phyloP scores from a whole-genome alignment of 2,797 vertebrate species.

The Eospalax fontanierii region DNA sequence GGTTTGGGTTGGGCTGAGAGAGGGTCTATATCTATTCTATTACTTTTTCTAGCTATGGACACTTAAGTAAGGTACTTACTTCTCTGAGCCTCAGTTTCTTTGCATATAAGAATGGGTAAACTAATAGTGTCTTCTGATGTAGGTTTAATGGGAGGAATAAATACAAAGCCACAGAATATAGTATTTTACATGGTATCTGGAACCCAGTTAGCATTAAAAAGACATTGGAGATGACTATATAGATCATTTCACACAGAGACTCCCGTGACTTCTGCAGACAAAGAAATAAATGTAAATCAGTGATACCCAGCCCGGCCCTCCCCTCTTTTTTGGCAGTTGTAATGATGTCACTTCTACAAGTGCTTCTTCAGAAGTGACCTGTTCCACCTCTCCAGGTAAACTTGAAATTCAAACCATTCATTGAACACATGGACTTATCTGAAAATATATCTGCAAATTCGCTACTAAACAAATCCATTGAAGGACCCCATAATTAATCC shows the following conservation, averaged over 20 bases:
- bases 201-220: conserved; percentile 45
- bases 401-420: conserved; percentile 68
- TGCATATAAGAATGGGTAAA: background rate
- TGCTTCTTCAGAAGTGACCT: conserved; percentile 52
- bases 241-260: conserved; percentile 32
- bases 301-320: background rate
- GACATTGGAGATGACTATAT: background rate
- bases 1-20: background rate
- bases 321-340: conserved; percentile 31
- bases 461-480: conserved; percentile 51
- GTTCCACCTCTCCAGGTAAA: conserved; percentile 64
- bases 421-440: background rate
- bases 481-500: conserved; percentile 77
- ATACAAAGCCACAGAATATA: conserved; percentile 8
- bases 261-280: conserved; percentile 37
- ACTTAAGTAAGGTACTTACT: background rate
- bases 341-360: background rate
- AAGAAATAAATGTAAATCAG: conserved; percentile 66
- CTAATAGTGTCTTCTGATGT: background rate
- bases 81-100: conserved; percentile 7
- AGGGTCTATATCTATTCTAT: background rate
- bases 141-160: conserved; percentile 10
- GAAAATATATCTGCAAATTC: conserved; percentile 67
- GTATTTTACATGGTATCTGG: conserved; percentile 26
- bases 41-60: background rate